These are phyloP conservation scores for Myrmecobius fasciatus DNA, from an alignment of 2,113 vertebrate species.

Conservation along the genomic window DNA sequence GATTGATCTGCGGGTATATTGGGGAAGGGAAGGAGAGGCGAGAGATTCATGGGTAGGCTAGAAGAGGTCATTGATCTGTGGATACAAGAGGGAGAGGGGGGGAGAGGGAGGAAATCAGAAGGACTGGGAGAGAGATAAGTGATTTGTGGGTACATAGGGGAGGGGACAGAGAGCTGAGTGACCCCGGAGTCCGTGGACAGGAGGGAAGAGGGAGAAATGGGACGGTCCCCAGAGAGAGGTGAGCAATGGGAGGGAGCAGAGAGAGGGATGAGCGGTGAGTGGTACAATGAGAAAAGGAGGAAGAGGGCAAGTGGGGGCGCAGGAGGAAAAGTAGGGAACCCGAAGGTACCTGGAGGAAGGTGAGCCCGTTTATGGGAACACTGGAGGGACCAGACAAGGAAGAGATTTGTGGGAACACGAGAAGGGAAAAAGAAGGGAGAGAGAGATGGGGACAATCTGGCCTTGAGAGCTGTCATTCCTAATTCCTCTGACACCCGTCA, in stretches of 20 bases:
- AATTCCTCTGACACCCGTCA: neutral
- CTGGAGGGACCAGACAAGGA: neutral
- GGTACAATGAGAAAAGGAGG: neutral
- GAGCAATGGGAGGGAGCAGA: neutral
- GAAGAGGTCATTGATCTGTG: neutral
- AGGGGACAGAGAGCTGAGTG: neutral
- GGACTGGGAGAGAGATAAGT: neutral
- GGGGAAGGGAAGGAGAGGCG: neutral
- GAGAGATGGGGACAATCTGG: neutral
- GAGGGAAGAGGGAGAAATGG: neutral
- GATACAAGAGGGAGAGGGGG: neutral
- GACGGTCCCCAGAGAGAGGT: neutral
- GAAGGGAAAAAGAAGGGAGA: neutral
- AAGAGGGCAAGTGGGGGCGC: too few species aligned
- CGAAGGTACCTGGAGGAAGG: neutral
- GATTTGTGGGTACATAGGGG: neutral
- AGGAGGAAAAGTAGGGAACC: neutral
- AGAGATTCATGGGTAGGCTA: neutral
- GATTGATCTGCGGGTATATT: neutral
- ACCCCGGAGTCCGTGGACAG: neutral
- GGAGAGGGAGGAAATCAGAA: neutral
- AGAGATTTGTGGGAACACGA: neutral
- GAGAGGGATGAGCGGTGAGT: neutral
- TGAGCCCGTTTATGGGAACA: neutral
- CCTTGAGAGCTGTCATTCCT: rapidly evolving